phyloP scores from a whole-genome alignment of 2,888 invertebrate species.

The Epicampocera succincta region DNA sequence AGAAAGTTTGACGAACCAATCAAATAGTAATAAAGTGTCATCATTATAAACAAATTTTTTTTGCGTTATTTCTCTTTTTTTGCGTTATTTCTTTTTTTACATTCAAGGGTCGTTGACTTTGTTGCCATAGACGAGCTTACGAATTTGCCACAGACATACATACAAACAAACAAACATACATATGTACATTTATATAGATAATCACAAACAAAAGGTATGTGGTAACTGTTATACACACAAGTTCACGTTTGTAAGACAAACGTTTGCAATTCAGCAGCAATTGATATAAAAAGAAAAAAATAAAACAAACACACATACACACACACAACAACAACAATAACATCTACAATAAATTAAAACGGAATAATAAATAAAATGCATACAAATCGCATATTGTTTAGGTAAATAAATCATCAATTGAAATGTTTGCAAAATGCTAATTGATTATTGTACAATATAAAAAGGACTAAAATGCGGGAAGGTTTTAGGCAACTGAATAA shows the following conservation, averaged over 20 bases:
- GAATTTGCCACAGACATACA: constrained; percentile 24
- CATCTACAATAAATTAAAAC: constrained; percentile 29
- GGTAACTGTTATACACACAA: constrained; percentile 11
- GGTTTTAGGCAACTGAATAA: constrained; percentile 1
- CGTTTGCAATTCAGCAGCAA: constrained; percentile 59
- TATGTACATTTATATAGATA: too few species aligned
- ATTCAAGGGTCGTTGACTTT: constrained; percentile 58
- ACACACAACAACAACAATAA: constrained; percentile 2
- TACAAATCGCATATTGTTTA: not conserved
- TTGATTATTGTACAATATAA: constrained; percentile 3
- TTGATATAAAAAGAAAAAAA: constrained; percentile 52
- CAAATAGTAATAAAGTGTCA: constrained; percentile 37
- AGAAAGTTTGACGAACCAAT: not conserved
- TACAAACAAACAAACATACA: too few species aligned
- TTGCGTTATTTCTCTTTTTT: not conserved
- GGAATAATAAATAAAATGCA: not conserved
- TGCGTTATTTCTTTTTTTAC: constrained; percentile 27
- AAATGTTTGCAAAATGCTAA: constrained; percentile 25
- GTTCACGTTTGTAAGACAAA: constrained; percentile 14
- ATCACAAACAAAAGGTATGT: not conserved
- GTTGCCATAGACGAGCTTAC: constrained; percentile 21
- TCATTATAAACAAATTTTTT: constrained; percentile 29
- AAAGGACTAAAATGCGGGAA: not conserved
- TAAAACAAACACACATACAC: not conserved
- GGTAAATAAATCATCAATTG: constrained; percentile 31